Conservation (phyloP, 1,140 invertebrate species). For the Rhopalosiphum maidis region DNA sequence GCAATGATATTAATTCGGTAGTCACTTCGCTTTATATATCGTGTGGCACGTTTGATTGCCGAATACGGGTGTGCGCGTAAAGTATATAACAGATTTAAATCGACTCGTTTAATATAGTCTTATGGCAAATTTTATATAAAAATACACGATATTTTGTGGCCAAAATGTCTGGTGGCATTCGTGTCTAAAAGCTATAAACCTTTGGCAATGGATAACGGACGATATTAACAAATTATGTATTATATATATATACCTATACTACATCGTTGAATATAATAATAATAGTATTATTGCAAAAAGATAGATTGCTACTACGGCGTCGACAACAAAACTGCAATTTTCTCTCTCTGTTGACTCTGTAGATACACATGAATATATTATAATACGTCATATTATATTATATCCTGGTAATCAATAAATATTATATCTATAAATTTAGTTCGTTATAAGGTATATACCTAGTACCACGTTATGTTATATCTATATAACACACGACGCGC, state of each 20-base stretch:
- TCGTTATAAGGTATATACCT: too few relatives aligned
- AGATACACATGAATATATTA: neutral
- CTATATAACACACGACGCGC: too few relatives aligned
- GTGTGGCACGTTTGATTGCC: neutral
- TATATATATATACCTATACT: too few relatives aligned
- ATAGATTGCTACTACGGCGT: neutral
- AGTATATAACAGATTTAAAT: neutral
- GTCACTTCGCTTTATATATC: neutral
- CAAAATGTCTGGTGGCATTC: neutral
- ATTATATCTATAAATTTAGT: neutral
- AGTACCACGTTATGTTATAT: too few relatives aligned
- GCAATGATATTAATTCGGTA: slow-evolving; percentile 1
- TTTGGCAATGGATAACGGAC: neutral
- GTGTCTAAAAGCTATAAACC: neutral
- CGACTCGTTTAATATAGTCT: neutral
- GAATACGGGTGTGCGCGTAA: neutral
- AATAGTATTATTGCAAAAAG: neutral
- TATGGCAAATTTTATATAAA: neutral
- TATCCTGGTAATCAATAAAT: neutral
- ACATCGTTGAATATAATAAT: neutral
- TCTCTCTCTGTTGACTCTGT: neutral
- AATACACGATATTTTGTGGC: neutral
- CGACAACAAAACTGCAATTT: neutral
- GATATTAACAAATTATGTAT: neutral
- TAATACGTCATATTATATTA: neutral